Evolutionary conservation across 2,888 invertebrate genomes (phyloP), one percentile per base, ranked within the genome.

Genomic region (Catocala nupta): DNA sequence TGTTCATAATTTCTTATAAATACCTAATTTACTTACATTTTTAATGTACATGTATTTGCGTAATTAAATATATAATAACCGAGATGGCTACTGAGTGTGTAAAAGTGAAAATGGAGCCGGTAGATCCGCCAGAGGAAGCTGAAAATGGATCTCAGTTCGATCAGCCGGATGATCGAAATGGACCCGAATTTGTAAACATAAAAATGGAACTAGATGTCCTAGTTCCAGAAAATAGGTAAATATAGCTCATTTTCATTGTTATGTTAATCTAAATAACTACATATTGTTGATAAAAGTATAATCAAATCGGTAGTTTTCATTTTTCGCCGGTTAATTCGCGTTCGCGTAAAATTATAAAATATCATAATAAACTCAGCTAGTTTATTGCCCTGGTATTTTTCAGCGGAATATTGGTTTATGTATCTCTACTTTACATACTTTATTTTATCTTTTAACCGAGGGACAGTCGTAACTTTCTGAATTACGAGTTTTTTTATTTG

Each of bases 91-190:
- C 48, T 48, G 64, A 59, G 12, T 13, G 43, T 55, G 56, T 64
- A 13, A 53, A 1, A 43, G 63, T 75, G 43, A 75, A 77, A 60
- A 34, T 52, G 60, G 75, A 75, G 53, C 64, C 68, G n/a, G 12
- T 33, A 7, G 60, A 65, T 0, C 4, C 59, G 16, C 42, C 48
- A n/a, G 60, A 53, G 13, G 56, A 55, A 4, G 33, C 6, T 0
- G 57, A 59, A 12, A 59, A 47, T 10, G 68, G 45, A 9, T 34
- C n/a, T 11, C 5, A 36, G 0, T 0, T 12, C 5, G 10, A n/a
- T 10, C 13, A 16, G n/a, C 16, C 34, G n/a, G 47, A 33, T 10
- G n/a, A 34, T 16, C 11, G 47, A 36, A 47, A 33, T 48, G 62
- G n/a, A 2, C 25, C 65, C 6, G 71, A 63, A 55, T 52, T 12